These are phyloP conservation scores for Anadara kagoshimensis DNA, from an alignment of 1,140 invertebrate species.

Conservation along the genomic window DNA sequence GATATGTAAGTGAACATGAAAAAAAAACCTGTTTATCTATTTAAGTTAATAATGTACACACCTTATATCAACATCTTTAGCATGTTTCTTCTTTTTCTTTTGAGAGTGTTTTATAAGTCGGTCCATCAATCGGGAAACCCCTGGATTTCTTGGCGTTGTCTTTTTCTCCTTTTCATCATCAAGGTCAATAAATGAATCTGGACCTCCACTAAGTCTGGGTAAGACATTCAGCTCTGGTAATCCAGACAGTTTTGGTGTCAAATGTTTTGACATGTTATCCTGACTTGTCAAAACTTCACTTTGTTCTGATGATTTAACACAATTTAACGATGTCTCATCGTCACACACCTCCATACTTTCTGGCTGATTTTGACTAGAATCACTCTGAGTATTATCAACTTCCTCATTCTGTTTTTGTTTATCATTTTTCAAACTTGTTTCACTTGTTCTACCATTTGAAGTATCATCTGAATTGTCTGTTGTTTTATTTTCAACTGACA, in stretches of 20 bases:
- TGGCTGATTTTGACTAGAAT: neutral
- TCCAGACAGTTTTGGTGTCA: constrained; percentile 10
- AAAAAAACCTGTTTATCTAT: no score
- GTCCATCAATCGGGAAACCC: constrained; percentile 44
- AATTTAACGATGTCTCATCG: neutral
- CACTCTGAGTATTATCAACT: neutral
- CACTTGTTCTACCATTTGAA: neutral
- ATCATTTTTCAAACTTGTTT: neutral
- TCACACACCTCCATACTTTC: neutral
- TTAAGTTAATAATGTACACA: constrained; percentile 5
- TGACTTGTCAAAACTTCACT: neutral
- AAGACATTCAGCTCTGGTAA: constrained; percentile 22
- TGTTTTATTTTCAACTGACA: no score
- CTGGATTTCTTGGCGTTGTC: constrained; percentile 26
- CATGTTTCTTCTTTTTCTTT: constrained; percentile 40
- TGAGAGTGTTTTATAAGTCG: constrained; percentile 44
- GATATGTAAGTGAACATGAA: no score
- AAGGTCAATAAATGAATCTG: constrained; percentile 38
- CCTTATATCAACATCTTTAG: constrained; percentile 50
- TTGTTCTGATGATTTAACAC: neutral
- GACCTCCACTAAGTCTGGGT: constrained; percentile 45
- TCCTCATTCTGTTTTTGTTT: neutral
- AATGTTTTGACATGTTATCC: neutral
- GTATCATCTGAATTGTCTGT: neutral
- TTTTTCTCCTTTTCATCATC: constrained; percentile 20